Percentiles rank a stretch among this genome's conserved stretches.
Evolutionary conservation across 2,888 invertebrate species (phyloP).

Genomic region (Azorinus chamasolen): DNA sequence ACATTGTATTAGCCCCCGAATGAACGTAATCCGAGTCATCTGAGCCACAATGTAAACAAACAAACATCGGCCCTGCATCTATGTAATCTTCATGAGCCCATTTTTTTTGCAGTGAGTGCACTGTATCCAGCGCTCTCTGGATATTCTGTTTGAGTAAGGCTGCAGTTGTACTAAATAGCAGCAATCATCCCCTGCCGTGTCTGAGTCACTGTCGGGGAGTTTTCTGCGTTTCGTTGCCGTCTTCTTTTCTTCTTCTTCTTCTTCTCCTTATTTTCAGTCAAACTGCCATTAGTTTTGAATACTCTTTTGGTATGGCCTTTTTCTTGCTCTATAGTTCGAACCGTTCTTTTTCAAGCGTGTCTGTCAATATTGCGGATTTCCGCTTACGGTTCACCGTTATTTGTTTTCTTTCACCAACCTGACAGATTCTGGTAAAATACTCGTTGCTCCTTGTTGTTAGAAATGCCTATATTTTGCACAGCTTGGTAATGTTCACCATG

Average conservation of each 20-base stretch:
- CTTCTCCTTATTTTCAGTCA: too few species aligned
- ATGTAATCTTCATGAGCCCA: conserved; percentile 25
- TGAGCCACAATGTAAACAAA: conserved; percentile 21
- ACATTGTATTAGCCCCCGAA: not conserved
- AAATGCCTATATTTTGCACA: too few species aligned
- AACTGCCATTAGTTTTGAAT: too few species aligned
- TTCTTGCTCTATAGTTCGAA: conserved; percentile 2
- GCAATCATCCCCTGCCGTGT: conserved; percentile 17
- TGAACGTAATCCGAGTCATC: conserved; percentile 10
- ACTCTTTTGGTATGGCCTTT: not conserved
- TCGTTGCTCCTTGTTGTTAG: too few species aligned
- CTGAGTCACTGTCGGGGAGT: not conserved
- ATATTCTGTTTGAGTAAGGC: conserved; percentile 11
- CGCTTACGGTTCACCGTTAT: not conserved
- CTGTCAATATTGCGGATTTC: conserved; percentile 8
- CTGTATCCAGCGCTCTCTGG: conserved; percentile 10
- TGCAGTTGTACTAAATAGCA: conserved; percentile 14
- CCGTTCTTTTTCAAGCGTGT: too few species aligned
- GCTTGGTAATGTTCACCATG: conserved; percentile 22
- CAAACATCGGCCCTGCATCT: not conserved
- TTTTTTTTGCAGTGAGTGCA: conserved; percentile 1
- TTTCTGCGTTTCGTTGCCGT: not conserved
- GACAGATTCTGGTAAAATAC: conserved; percentile 11
- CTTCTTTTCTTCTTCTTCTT: not conserved
- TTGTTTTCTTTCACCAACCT: conserved; percentile 13